Conservation (phyloP, 1,140 invertebrate species). For the Subanguina moxae region DNA sequence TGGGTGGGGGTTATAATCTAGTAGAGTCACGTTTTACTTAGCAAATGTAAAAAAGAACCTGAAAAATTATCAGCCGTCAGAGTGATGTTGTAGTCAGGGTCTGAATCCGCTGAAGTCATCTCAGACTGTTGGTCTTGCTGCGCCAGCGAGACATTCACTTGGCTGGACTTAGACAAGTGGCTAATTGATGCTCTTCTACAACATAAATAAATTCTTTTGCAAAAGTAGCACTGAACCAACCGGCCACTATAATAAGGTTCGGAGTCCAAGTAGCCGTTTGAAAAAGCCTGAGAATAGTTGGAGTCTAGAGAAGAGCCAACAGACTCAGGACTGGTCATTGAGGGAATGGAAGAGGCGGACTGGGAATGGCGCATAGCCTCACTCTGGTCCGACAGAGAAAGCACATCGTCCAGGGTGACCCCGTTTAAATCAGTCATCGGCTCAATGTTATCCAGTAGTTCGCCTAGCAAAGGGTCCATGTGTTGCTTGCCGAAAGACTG, state of each 20-base stretch:
- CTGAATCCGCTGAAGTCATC: conserved; percentile 42
- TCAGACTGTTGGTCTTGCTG: conserved; percentile 17
- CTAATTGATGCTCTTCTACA: not conserved
- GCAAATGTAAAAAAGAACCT: conserved; percentile 17
- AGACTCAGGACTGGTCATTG: conserved; percentile 28
- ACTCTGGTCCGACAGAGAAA: conserved; percentile 10
- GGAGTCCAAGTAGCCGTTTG: not conserved
- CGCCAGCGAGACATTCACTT: conserved; percentile 1
- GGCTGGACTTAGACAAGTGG: conserved; percentile 2
- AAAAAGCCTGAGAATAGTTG: not conserved
- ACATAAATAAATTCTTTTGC: not conserved
- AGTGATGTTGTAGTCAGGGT: conserved; percentile 57
- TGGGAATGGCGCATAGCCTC: conserved; percentile 37
- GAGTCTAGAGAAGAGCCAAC: conserved; percentile 15
- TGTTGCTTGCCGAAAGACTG: conserved; percentile 53
- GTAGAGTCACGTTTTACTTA: too few relatives aligned
- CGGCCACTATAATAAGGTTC: not conserved
- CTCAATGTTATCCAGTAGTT: conserved; percentile 49
- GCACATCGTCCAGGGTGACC: conserved; percentile 30
- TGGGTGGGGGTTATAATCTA: too few relatives aligned
- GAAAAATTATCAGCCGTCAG: conserved; percentile 53
- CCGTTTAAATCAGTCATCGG: conserved; percentile 38
- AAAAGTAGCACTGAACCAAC: not conserved
- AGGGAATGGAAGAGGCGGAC: conserved; percentile 44
- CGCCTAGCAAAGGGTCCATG: conserved; percentile 51